Base-by-base conservation (phyloP, 1,140 invertebrate genomes). In the Phocides pigmalion region DNA sequence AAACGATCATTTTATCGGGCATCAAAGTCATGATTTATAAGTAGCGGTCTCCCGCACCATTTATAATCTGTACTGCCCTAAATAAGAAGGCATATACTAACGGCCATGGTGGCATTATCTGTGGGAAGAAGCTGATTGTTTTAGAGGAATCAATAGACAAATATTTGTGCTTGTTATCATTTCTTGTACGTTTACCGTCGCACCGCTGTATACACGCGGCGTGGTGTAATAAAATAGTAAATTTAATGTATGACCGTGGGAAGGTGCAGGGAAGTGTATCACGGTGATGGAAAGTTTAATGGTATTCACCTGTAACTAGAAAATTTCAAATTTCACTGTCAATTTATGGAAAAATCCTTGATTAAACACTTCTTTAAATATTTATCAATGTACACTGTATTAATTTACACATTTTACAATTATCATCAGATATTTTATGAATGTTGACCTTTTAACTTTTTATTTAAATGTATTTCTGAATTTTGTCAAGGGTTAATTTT, bases 121-220 rank as follows among this genome's bases (percentile, higher is more conserved):
- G 62, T 58, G 66, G 56, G 56, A 56, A 49, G 46, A 2, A 50
- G 62, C 39, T 54, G 39, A 70, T 72, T 77, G 75, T 77, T 77
- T 68, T 72, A 35, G 63, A 74, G 72, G 69, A 77, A 78, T 78
- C 72, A 78, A 78, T 77, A 75, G 63, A 63, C 64, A 72, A 74
- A 78, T 64, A 74, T 77, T 77, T 72, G 67, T 64, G 2, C 12
- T 3, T 16, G 50, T 77, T 77, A 74, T 78, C 70, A 17, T 1
- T 32, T 14, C 8, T 15, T 51, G 53, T 56, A 56, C 37, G 53
- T 56, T 51, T 58, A 58, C n/a, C n/a, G n/a, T 58, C 22, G 19
- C 28, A 11, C 15, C 51, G 58, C 28, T 20, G 47, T 63, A 59
- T 25, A 46, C 56, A 28, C 44, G 50, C 62, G 68, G 64, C 32